Evolutionary conservation across 2,888 invertebrate genomes (phyloP).

Genomic region (Xylocampa areola): DNA sequence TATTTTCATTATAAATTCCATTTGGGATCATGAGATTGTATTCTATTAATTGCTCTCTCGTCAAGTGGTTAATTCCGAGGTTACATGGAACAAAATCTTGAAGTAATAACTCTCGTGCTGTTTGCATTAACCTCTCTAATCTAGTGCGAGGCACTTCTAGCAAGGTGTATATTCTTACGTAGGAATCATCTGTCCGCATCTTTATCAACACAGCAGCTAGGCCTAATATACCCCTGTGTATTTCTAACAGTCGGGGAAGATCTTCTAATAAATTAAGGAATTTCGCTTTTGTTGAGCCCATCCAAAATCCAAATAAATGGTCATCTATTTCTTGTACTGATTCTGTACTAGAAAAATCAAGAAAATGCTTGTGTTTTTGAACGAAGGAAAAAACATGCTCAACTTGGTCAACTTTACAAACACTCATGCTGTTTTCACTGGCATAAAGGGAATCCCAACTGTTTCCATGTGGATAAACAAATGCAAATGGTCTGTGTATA

Average conservation of each 20-base stretch:
- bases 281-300: conserved; percentile 2
- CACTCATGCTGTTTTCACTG: too few relatives aligned
- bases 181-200: conserved; percentile 17
- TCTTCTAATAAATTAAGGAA: conserved; percentile 3
- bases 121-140: conserved; percentile 1
- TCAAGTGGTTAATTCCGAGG: conserved; percentile 6
- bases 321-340: conserved; percentile 1
- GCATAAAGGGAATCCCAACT: neutral
- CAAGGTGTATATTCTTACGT: conserved; percentile 15
- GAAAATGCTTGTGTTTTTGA: neutral
- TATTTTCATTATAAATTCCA: conserved; percentile 17
- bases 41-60: conserved; percentile 3
- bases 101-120: neutral
- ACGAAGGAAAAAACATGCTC: conserved; percentile 3
- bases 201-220: conserved; percentile 11
- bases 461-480: too few relatives aligned
- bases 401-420: neutral
- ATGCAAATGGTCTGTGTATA: conserved; percentile 16
- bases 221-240: conserved; percentile 1
- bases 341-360: neutral
- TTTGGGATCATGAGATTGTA: conserved; percentile 21
- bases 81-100: conserved; percentile 11
- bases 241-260: neutral
- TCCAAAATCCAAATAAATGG: conserved; percentile 1
- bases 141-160: conserved; percentile 19